Percentiles rank a stretch among this genome's conserved stretches.
Conservation (phyloP, 2,888 invertebrate genomes). For the Colletes collaris region DNA sequence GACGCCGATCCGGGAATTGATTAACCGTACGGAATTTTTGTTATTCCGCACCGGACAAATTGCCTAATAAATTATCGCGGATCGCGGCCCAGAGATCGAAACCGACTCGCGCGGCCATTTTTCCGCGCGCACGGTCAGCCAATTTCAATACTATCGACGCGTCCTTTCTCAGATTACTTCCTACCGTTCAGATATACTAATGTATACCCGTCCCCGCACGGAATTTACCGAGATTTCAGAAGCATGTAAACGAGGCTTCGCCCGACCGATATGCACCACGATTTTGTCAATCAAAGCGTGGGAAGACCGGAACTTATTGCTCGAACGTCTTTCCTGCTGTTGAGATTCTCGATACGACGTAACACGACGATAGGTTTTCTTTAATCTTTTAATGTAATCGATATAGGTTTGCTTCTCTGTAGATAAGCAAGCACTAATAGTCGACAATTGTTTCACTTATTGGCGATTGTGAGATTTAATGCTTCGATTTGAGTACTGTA, state of each 20-base stretch:
- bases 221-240: slow-evolving; percentile 9
- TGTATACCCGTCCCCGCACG: neutral
- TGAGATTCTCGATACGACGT: no score
- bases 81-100: slow-evolving; percentile 26
- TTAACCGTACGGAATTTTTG: slow-evolving; percentile 38
- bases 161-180: slow-evolving; percentile 10
- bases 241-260: neutral
- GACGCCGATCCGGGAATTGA: slow-evolving; percentile 50
- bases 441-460: no score
- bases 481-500: no score
- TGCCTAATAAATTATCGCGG: slow-evolving; percentile 28
- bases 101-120: neutral
- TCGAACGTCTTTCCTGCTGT: neutral
- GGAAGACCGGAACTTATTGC: neutral
- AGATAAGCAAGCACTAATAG: no score
- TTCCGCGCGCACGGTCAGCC: neutral
- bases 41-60: slow-evolving; percentile 31
- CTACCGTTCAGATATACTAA: slow-evolving; percentile 38
- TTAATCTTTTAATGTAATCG: no score
- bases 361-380: no score
- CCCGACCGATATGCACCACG: slow-evolving; percentile 1
- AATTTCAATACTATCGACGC: neutral
- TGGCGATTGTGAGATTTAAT: no score
- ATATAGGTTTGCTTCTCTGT: no score
- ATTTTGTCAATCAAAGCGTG: slow-evolving; percentile 18